Base-by-base conservation (phyloP, 2,113 vertebrate species). In the Aspiorhynchus laticeps region DNA sequence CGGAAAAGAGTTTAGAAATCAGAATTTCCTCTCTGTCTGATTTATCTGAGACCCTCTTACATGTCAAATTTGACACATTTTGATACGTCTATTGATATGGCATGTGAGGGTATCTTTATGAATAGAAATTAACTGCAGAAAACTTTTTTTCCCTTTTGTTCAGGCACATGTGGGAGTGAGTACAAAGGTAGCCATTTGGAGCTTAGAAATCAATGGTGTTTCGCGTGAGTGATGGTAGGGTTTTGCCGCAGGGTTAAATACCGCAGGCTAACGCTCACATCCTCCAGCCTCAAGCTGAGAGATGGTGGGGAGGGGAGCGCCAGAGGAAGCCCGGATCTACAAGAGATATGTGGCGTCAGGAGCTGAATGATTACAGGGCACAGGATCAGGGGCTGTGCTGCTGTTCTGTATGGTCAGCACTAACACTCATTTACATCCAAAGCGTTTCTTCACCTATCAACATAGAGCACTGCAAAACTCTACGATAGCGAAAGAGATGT, bases 181-280 rank as follows among this genome's bases (percentile, higher is more conserved):
- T 74, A 92, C 80, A 90, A 91, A 90, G 77, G 80, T 46, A 69
- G n/a, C 77, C 90, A 82, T 75, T 89, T 86, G 79, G 36, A 82
- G 85, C 88, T 88, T 90, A 87, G 90, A 89, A 92, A 93, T 88
- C 84, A 80, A 85, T 89, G 51, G 67, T 81, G 87, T 74, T 87
- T 85, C 80, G 53, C 83, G 59, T 86, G 71, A 90, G 61, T n/a
- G 79, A 91, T 79, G 84, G 26, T 36, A 80, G 56, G 81, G 85
- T 71, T 87, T 83, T 81, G 84, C 80, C 71, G 76, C 85, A 85
- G 79, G 82, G 76, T 87, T 87, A 67, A 89, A 84, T 80, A 89
- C 76, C 19, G 24, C 67, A 79, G 63, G 73, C 71, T 83, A 78
- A 83, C 36, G 61, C 51, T 83, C 82, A 67, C 76, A 79, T 89